Evolutionary conservation across 2,888 invertebrate genomes (phyloP).

Genomic region (Eutolmus rufibarbis): DNA sequence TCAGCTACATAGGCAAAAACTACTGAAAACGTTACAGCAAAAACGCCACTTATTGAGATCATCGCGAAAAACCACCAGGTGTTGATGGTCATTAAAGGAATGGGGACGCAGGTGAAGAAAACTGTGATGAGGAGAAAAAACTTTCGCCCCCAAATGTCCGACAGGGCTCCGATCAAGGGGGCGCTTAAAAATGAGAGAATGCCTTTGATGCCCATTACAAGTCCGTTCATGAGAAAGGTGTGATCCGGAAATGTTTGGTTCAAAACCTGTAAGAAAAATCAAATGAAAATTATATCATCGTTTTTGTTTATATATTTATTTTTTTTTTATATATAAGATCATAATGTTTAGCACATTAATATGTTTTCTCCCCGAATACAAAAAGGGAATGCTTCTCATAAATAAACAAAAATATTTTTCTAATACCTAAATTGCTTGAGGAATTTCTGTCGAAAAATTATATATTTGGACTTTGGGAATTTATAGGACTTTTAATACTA

Average conservation of each 20-base stretch:
- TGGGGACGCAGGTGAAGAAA: constrained; percentile 98
- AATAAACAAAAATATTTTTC: no score
- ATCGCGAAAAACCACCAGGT: constrained; percentile 99
- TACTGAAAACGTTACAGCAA: constrained; percentile 98
- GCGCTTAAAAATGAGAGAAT: constrained; percentile 97
- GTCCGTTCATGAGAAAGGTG: constrained; percentile 99
- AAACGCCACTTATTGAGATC: constrained; percentile 98
- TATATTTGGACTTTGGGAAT: no score
- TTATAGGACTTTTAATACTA: no score
- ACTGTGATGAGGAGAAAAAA: constrained; percentile 97
- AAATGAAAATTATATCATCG: not conserved
- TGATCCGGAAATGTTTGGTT: constrained; percentile 98
- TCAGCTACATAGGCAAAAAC: constrained; percentile 99
- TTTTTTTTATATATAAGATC: not conserved
- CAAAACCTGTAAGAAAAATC: constrained; percentile 68
- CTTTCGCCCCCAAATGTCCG: constrained; percentile 98
- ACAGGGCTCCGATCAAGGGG: constrained; percentile 95
- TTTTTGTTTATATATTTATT: no score
- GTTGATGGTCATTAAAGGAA: constrained; percentile 98
- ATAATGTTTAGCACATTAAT: no score
- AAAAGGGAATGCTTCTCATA: no score
- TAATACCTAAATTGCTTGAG: no score
- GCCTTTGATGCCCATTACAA: constrained; percentile 98
- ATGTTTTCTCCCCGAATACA: no score
- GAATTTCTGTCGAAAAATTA: no score